phyloP scores from a whole-genome alignment of 2,113 vertebrate genomes.

The Pungitius pungitius region DNA sequence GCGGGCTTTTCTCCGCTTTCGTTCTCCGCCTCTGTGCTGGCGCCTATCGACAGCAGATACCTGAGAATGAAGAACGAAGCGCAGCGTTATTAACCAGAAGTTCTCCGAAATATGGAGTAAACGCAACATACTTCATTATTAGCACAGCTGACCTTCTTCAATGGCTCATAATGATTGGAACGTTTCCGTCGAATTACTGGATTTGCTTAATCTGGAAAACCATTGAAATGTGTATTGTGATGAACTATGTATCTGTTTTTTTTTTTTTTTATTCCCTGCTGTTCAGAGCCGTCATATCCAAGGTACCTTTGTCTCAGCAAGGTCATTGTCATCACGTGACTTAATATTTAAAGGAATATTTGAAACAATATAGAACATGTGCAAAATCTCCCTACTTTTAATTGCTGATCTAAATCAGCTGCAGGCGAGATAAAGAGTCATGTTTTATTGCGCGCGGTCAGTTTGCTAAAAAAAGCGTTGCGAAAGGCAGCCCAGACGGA shows the following conservation, averaged over 20 bases:
- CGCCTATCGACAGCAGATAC: conserved; percentile 89
- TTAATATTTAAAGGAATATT: background rate
- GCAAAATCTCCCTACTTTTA: background rate
- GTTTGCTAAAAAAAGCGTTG: background rate
- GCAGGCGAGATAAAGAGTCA: background rate
- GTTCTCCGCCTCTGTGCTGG: conserved; percentile 85
- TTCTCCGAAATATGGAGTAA: background rate
- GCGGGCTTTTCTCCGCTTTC: conserved; percentile 87
- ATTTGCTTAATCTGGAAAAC: background rate
- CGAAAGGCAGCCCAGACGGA: background rate
- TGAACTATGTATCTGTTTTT: background rate
- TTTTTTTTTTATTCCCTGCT: background rate
- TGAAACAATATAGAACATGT: background rate
- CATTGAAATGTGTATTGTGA: background rate
- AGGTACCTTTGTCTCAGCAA: background rate
- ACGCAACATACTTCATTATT: background rate
- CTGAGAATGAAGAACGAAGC: conserved; percentile 68
- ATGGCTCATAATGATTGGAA: background rate
- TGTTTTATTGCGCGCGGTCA: background rate
- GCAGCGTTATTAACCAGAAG: background rate
- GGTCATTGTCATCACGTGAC: background rate
- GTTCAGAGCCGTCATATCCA: background rate
- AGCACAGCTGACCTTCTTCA: background rate
- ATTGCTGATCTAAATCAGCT: background rate
- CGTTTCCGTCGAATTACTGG: background rate